Percentiles rank a stretch among this genome's conserved stretches.
Evolutionary conservation across 2,888 invertebrate species (phyloP).

Genomic region (Bellardia pandia): DNA sequence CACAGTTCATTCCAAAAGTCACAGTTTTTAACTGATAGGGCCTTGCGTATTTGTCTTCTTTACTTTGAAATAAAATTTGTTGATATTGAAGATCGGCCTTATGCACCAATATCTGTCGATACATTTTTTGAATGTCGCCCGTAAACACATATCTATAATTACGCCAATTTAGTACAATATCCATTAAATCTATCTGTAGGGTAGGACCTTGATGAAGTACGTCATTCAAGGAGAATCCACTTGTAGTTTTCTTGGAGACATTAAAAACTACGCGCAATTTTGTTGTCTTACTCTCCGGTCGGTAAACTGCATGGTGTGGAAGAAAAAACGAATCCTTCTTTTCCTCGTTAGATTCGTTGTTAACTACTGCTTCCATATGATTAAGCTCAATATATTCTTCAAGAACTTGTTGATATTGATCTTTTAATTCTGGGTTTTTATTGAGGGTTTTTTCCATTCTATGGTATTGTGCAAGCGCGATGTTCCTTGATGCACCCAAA

Average conservation of each 20-base stretch:
- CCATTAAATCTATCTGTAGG: neutral
- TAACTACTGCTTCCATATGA: neutral
- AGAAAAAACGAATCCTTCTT: neutral
- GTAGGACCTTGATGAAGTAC: neutral
- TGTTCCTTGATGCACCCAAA: neutral
- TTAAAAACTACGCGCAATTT: neutral
- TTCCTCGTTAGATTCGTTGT: neutral
- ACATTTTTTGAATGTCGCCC: neutral
- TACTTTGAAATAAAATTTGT: neutral
- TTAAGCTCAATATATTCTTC: neutral
- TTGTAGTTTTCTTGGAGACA: too few relatives aligned
- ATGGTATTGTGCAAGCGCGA: neutral
- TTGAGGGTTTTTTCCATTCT: neutral
- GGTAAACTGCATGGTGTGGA: neutral
- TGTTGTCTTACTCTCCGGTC: neutral
- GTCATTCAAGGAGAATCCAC: too few relatives aligned
- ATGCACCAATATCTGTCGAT: neutral
- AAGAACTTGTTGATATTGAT: too few relatives aligned
- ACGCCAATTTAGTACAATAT: neutral
- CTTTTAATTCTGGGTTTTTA: neutral
- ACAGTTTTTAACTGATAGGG: neutral
- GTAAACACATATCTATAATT: neutral
- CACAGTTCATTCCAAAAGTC: slow-evolving; percentile 55
- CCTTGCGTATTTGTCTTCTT: neutral
- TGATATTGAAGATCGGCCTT: neutral